Evolutionary conservation across 2,888 invertebrate species (phyloP).

Genomic region (Acanthosepion lycidas): DNA sequence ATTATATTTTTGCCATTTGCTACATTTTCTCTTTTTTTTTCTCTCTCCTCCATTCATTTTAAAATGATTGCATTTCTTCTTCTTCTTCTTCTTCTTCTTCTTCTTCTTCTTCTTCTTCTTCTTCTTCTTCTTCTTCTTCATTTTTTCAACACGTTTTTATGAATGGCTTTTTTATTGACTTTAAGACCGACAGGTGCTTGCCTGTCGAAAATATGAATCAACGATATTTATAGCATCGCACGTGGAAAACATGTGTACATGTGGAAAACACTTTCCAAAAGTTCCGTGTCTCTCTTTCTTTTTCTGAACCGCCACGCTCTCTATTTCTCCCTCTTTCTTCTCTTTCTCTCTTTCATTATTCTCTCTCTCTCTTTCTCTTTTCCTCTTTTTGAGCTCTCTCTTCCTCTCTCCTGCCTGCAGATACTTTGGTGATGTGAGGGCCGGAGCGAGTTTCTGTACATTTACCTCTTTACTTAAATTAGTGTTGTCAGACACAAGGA

Average conservation of each 20-base stretch:
- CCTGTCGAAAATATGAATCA: constrained; percentile 33
- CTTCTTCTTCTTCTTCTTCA: not conserved
- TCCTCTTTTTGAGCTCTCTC: no score
- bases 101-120: not conserved
- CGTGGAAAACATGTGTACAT: not conserved
- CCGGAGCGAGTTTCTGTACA: no score
- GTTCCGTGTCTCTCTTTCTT: not conserved
- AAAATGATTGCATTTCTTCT: not conserved
- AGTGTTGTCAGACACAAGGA: no score
- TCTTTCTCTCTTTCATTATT: no score
- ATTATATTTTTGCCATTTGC: not conserved
- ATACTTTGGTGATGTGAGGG: no score
- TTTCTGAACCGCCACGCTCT: not conserved
- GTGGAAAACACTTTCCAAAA: not conserved
- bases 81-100: not conserved
- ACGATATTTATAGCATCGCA: not conserved
- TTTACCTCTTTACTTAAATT: no score
- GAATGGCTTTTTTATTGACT: constrained; percentile 14
- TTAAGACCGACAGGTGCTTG: not conserved
- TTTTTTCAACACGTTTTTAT: not conserved
- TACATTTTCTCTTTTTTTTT: no score
- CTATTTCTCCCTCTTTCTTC: not conserved
- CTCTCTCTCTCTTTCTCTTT: no score
- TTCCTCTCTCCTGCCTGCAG: no score
- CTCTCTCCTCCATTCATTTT: not conserved